These are phyloP conservation scores for Rhinogobius similis DNA, from an alignment of 2,113 vertebrate genomes.

Conservation along the genomic window DNA sequence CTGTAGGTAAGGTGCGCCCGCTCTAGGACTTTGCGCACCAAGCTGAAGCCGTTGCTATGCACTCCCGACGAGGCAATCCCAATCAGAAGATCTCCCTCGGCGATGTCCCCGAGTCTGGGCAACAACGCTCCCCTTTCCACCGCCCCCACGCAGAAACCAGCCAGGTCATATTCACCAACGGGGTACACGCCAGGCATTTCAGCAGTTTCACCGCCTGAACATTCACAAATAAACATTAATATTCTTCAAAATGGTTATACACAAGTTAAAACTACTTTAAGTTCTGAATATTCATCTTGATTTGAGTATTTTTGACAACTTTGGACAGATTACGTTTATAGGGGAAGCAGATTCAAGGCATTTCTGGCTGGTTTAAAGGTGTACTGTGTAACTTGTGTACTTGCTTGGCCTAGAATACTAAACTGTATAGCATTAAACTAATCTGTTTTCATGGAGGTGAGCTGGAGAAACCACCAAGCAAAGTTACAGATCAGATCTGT, in stretches of 20 bases:
- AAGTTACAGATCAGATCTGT: too few species aligned
- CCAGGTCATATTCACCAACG: conserved; percentile 90
- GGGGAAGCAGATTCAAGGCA: too few species aligned
- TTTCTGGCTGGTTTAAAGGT: too few species aligned
- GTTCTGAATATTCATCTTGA: too few species aligned
- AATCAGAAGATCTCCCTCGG: conserved; percentile 83
- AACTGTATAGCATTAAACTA: too few species aligned
- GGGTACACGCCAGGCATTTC: conserved; percentile 94
- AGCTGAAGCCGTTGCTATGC: conserved; percentile 97
- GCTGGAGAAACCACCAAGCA: too few species aligned
- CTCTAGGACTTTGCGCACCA: conserved; percentile 90
- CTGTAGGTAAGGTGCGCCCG: conserved; percentile 77
- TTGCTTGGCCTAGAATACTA: too few species aligned
- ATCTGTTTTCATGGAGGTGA: too few species aligned
- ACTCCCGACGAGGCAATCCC: conserved; percentile 92
- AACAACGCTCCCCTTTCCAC: conserved; percentile 86
- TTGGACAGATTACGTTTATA: too few species aligned
- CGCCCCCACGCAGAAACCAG: conserved; percentile 91
- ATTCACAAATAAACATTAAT: background rate
- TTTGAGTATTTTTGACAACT: too few species aligned
- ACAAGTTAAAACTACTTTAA: too few species aligned
- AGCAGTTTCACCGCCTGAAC: conserved; percentile 91
- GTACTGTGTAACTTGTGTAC: too few species aligned
- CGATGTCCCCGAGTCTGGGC: conserved; percentile 82
- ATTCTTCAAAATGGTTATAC: background rate